Conservation (phyloP, 1,140 invertebrate species). For the Heliconius himera region DNA sequence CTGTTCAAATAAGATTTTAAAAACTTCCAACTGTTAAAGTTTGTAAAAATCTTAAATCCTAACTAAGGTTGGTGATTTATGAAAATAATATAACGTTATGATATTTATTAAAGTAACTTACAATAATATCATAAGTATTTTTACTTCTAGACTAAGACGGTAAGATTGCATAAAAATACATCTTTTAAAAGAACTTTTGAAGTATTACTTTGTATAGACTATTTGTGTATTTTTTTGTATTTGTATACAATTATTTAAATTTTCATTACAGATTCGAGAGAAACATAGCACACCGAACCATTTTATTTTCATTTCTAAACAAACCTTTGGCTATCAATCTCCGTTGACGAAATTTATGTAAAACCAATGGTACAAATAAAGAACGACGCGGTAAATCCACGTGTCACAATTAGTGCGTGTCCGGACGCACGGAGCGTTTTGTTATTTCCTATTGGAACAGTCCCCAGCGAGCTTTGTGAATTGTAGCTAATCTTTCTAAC, state of each 20-base stretch:
- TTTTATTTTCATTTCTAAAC: slow-evolving; percentile 16
- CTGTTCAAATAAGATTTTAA: not conserved
- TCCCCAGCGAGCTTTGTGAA: slow-evolving; percentile 15
- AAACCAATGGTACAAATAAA: slow-evolving; percentile 70
- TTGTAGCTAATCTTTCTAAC: not conserved
- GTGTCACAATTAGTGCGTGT: slow-evolving; percentile 57
- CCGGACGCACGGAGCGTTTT: slow-evolving; percentile 48
- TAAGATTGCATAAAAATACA: not conserved
- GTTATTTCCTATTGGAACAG: slow-evolving; percentile 43
- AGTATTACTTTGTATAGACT: not conserved
- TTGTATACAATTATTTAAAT: not conserved
- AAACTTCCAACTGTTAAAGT: not conserved
- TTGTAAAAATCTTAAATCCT: not conserved
- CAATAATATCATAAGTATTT: no score
- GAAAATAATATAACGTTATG: not conserved
- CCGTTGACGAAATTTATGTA: slow-evolving; percentile 50
- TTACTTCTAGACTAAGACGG: no score
- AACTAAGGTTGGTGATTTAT: not conserved
- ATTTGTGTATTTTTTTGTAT: no score
- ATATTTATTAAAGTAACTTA: no score
- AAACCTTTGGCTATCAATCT: slow-evolving; percentile 26
- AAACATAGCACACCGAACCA: not conserved
- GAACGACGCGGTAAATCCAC: slow-evolving; percentile 52
- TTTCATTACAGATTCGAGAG: not conserved
- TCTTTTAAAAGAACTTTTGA: no score